These are phyloP conservation scores for Sebastes oblongus DNA, from an alignment of 2,797 vertebrate species.

Conservation along the genomic window DNA sequence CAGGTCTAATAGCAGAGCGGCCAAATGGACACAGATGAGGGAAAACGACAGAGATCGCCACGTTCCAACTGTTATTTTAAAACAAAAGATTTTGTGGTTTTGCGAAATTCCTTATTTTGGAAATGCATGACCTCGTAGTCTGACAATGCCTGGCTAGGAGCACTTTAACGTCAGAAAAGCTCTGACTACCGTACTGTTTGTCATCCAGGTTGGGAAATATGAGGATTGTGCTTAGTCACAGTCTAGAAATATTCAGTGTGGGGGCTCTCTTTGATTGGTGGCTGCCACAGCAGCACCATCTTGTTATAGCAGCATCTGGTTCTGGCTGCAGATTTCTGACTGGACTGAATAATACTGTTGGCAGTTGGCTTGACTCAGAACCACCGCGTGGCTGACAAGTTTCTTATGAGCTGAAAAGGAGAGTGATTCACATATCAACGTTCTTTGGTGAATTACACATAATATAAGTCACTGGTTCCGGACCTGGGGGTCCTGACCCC, in stretches of 20 bases:
- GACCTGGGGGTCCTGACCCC: not conserved
- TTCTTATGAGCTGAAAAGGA: conserved; percentile 7
- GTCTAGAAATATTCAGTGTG: conserved; percentile 53
- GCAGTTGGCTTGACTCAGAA: conserved; percentile 52
- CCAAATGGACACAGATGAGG: conserved; percentile 55
- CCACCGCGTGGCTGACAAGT: not conserved
- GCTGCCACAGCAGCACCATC: conserved; percentile 29
- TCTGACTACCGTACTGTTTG: conserved; percentile 39
- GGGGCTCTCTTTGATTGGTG: conserved; percentile 42
- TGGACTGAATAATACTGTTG: conserved; percentile 5
- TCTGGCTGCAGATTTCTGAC: not conserved
- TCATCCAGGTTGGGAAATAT: conserved; percentile 58
- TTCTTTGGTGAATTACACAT: conserved; percentile 13
- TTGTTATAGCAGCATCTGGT: conserved; percentile 14
- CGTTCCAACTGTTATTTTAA: not conserved
- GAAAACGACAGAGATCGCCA: not conserved
- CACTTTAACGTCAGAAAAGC: conserved; percentile 40
- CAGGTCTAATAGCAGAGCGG: conserved; percentile 53
- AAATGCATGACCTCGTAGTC: conserved; percentile 35
- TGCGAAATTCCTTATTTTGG: conserved; percentile 43
- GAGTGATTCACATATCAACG: conserved; percentile 20
- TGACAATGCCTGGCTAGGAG: conserved; percentile 32
- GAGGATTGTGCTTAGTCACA: conserved; percentile 56
- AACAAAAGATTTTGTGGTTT: not conserved
- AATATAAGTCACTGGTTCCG: not conserved